A percentile compares a stretch with the other conserved stretches of the same genome.
phyloP scores from a whole-genome alignment of 2,888 invertebrate genomes.

The Drosophila greeni region DNA sequence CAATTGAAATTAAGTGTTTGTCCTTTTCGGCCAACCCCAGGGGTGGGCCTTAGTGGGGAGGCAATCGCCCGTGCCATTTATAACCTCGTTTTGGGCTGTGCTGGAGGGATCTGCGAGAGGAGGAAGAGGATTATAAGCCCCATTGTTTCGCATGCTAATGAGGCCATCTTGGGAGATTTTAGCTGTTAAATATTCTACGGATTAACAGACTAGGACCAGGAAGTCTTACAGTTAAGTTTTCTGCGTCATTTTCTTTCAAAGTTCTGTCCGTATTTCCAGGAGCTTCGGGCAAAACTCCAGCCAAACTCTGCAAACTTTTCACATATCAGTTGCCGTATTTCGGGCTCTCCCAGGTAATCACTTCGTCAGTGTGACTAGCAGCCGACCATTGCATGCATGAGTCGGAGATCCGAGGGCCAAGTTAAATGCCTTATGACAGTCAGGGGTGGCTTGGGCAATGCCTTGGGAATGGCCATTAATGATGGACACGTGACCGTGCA shows the following conservation, averaged over 20 bases:
- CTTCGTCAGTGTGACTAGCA: slow-evolving; percentile 42
- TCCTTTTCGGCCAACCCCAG: slow-evolving; percentile 48
- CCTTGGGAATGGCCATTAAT: slow-evolving; percentile 52
- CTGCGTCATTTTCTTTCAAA: slow-evolving; percentile 24
- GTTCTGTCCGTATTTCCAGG: slow-evolving; percentile 3
- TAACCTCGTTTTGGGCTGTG: slow-evolving; percentile 43
- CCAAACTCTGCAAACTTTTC: slow-evolving; percentile 16
- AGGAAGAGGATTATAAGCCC: slow-evolving; percentile 7
- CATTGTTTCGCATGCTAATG: slow-evolving; percentile 43
- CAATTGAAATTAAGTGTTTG: slow-evolving; percentile 72
- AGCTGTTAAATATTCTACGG: slow-evolving; percentile 30
- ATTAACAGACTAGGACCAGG: slow-evolving; percentile 18
- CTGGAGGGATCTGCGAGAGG: not conserved
- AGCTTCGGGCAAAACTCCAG: not conserved
- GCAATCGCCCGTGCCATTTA: slow-evolving; percentile 53
- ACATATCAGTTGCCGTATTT: slow-evolving; percentile 40
- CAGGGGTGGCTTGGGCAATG: slow-evolving; percentile 9
- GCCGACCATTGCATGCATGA: slow-evolving; percentile 50
- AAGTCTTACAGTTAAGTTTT: slow-evolving; percentile 7
- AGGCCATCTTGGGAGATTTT: slow-evolving; percentile 15
- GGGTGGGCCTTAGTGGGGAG: slow-evolving; percentile 47
- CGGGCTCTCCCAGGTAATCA: slow-evolving; percentile 42
- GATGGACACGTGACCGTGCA: slow-evolving; percentile 78
- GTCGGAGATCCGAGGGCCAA: slow-evolving; percentile 35
- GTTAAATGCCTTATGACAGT: slow-evolving; percentile 68